Conservation (phyloP, 2,113 vertebrate species). For the Carollia perspicillata region DNA sequence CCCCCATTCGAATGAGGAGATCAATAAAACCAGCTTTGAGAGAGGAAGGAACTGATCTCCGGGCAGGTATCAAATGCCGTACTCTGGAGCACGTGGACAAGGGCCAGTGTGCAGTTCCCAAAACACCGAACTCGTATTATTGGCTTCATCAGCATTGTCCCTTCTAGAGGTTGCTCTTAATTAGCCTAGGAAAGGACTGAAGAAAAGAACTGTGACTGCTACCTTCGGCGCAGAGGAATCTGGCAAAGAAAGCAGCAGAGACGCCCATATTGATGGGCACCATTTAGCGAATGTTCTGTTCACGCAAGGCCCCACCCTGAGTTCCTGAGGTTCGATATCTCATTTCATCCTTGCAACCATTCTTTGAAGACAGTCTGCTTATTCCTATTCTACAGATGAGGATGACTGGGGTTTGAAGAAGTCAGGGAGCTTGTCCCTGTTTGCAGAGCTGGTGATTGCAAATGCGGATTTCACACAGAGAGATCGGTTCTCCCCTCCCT, state of each 20-base stretch:
- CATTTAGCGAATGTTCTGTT: rapidly evolving
- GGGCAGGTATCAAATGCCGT: conserved; percentile 69
- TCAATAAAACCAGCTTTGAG: conserved; percentile 76
- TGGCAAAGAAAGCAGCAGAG: neutral
- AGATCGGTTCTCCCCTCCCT: no score
- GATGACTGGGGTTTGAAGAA: neutral
- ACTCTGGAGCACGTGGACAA: conserved; percentile 27
- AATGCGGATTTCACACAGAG: neutral
- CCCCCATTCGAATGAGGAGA: conserved; percentile 67
- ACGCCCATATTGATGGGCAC: rapidly evolving
- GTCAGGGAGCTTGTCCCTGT: neutral
- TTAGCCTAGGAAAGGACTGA: neutral
- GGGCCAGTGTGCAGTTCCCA: neutral
- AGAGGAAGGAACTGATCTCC: conserved; percentile 79
- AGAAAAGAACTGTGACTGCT: neutral
- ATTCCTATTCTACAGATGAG: neutral
- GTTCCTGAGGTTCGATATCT: neutral
- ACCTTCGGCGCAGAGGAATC: neutral
- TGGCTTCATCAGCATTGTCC: conserved; percentile 60
- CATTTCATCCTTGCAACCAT: neutral
- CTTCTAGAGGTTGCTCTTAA: conserved; percentile 48
- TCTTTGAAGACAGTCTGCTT: neutral
- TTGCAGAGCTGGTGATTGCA: neutral
- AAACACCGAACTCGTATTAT: conserved; percentile 40
- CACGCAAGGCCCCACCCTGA: rapidly evolving